Evolutionary conservation across 2,888 invertebrate genomes (phyloP), one percentile per base, ranked within the genome.

Genomic region (Meghimatium bilineatum): DNA sequence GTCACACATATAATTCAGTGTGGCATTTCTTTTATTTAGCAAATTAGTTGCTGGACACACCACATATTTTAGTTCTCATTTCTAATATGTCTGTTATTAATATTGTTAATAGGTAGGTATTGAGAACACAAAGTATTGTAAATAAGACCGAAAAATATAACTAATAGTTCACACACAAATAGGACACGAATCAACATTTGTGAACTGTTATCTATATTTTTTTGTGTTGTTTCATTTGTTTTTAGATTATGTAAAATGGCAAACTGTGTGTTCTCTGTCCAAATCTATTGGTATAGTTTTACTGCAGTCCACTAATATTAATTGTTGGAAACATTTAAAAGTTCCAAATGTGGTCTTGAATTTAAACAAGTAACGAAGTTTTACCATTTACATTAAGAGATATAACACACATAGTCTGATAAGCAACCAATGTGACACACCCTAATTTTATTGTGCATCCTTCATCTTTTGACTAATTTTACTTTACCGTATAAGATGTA

Each of bases 381-480:
- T 2, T n/a, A 72, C 72, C 72, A 72, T 72, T 26, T 44, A 72
- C 72, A n/a, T 1, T 72, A 14, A n/a, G n/a, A 71, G 10, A 72
- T 14, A 72, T 8, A 44, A 44, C 44, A 44, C 44, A 44, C 5
- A 26, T 44, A 10, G 17, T 74, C 52, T 74, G 32, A 32, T 74
- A 52, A 74, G 52, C 32, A 74, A 71, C 36, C 10, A 71, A 38
- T 38, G n/a, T 71, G 38, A 71, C 71, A 71, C 38, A 71, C 5
- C 71, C 71, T 36, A 23, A 49, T 49, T 74, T 14, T 52, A 52
- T 52, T 52, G 52, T 32, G 74, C 52, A 32, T 74, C 52, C 32
- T 74, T 74, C 74, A 74, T 32, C 8, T 74, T 74, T 74, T 74
- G 74, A 74, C 12, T 74, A 8, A 74, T 52, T 74, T 74, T 74